Evolutionary conservation across 1,140 invertebrate genomes (phyloP), one percentile per base, ranked within the genome.

Genomic region (Anastrepha obliqua): DNA sequence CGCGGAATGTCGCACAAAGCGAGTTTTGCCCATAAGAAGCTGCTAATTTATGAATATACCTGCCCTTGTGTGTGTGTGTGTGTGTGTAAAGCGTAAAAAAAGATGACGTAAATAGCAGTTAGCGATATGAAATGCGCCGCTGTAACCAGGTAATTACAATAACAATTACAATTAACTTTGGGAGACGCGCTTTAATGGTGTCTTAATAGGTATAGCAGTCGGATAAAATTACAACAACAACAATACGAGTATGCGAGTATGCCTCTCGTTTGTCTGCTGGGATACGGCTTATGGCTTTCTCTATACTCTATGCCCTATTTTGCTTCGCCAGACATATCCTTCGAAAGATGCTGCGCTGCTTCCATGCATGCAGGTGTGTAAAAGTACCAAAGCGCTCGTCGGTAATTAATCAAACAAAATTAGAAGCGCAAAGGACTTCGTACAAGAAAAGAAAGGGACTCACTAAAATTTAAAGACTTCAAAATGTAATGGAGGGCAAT

Each of bases 71-170:
- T 55, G 44, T 55, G 11, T 20, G 20, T 81, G 20, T 81, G 9
- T 0, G 4, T 81, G 44, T 15, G 6, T 0, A 15, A 6, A 74
- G 44, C 8, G 42, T 74, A n/a, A 55, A n/a, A 17, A 51, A 55
- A 29, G 47, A 29, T 0, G n/a, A 51, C 47, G 55, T 58, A 55
- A 81, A 55, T 55, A 81, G 47, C 47, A 81, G 44, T 81, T 81
- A n/a, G 74, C 74, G 47, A 81, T 47, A 81, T 20, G 74, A 42
- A 55, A 81, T 55, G 74, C 74, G 47, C 51, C 74, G 47, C 47
- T 42, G 55, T 81, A 81, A 81, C 74, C 74, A 81, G 47, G 74
- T 81, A 81, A 81, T 81, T 81, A 81, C 74, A 81, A 81, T 81
- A 81, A 81, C 74, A 81, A 81, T 81, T 81, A 81, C 74, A 81